Conservation (phyloP, 2,888 invertebrate genomes). For the Tenthredo livida region DNA sequence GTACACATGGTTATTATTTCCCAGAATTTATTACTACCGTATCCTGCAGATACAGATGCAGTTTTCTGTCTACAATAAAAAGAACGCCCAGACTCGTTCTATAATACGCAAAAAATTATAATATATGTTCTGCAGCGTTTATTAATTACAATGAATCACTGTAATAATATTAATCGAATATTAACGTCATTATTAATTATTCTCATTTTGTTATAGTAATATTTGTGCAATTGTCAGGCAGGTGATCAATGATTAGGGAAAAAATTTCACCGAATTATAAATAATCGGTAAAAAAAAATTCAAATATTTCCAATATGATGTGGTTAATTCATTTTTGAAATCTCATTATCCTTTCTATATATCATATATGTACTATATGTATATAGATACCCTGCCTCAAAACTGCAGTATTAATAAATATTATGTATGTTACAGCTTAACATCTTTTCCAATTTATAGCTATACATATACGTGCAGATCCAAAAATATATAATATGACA, state of each 20-base stretch:
- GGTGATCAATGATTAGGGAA: neutral
- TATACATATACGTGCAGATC: constrained; percentile 17
- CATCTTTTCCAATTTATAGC: constrained; percentile 30
- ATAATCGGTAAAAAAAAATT: neutral
- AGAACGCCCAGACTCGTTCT: constrained; percentile 44
- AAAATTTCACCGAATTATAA: neutral
- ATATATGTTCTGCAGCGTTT: neutral
- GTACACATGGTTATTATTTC: neutral
- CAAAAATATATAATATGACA: constrained; percentile 5
- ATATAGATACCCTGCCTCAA: neutral
- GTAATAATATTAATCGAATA: neutral
- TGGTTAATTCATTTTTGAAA: neutral
- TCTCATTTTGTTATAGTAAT: neutral
- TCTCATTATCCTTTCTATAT: neutral
- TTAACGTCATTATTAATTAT: neutral
- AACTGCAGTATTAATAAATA: constrained; percentile 12
- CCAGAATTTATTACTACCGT: constrained; percentile 6
- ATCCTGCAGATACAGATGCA: constrained; percentile 13
- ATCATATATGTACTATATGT: no score
- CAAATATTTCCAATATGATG: neutral
- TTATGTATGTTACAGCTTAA: constrained; percentile 19
- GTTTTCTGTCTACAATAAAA: neutral
- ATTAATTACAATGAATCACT: neutral
- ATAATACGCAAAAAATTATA: neutral
- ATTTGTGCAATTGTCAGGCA: neutral